A percentile compares a stretch with the other conserved stretches of the same genome.
These are phyloP conservation scores for Chamaetylas fuelleborni DNA, from an alignment of 2,113 vertebrate genomes.

Conservation along the genomic window DNA sequence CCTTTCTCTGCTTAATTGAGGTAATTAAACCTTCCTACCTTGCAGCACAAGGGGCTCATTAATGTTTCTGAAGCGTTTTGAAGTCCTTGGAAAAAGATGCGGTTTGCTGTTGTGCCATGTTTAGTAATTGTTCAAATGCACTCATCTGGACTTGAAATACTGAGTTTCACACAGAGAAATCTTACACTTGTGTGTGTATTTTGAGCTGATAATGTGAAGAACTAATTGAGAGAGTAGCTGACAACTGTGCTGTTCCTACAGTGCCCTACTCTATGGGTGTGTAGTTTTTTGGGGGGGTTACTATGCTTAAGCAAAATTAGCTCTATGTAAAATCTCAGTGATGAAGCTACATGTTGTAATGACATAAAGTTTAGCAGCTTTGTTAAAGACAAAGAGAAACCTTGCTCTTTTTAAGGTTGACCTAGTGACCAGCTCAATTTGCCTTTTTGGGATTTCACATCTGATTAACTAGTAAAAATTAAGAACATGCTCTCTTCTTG, in stretches of 20 bases:
- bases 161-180: neutral
- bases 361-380: neutral
- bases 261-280: neutral
- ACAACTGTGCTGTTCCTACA: neutral
- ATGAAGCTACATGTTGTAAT: neutral
- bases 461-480: neutral
- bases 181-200: neutral
- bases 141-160: neutral
- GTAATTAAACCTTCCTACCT: conserved; percentile 48
- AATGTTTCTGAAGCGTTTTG: conserved; percentile 39
- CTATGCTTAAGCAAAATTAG: neutral
- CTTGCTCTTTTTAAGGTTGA: neutral
- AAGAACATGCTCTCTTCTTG: neutral
- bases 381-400: neutral
- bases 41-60: conserved; percentile 25
- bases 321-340: neutral
- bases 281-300: rapidly evolving
- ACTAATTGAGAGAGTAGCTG: neutral
- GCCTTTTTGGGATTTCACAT: neutral
- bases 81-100: neutral
- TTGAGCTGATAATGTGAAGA: neutral
- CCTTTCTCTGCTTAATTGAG: conserved; percentile 44
- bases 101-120: neutral
- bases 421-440: neutral
- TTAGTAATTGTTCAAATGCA: neutral